phyloP scores from a whole-genome alignment of 1,140 invertebrate species.

The Platyura marginata region DNA sequence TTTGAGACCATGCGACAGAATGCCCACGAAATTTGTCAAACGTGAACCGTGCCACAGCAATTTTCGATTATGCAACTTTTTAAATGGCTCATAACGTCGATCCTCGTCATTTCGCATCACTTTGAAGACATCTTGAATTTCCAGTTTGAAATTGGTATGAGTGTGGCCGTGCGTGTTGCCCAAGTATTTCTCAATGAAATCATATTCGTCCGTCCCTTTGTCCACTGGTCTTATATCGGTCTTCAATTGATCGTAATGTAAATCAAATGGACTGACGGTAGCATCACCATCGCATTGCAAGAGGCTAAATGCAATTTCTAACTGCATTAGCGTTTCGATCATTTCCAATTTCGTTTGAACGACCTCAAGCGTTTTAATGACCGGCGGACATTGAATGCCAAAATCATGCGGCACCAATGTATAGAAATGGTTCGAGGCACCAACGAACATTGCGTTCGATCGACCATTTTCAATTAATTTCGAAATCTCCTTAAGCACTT shows the following conservation, averaged over 20 bases:
- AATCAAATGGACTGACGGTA: constrained; percentile 52
- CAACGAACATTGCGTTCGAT: constrained; percentile 41
- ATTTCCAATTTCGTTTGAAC: constrained; percentile 78
- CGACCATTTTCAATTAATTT: constrained; percentile 34
- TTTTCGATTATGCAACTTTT: constrained; percentile 65
- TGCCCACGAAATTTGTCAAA: constrained; percentile 86
- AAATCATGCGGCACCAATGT: constrained; percentile 92
- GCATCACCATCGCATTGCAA: constrained; percentile 39
- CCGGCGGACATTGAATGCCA: constrained; percentile 61
- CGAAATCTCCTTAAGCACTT: constrained; percentile 60
- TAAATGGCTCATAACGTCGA: constrained; percentile 63
- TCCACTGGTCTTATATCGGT: constrained; percentile 59
- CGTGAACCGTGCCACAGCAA: constrained; percentile 95
- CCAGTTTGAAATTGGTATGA: constrained; percentile 56
- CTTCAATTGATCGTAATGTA: constrained; percentile 79
- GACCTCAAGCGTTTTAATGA: constrained; percentile 55
- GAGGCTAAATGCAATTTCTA: constrained; percentile 86
- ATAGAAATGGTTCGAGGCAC: constrained; percentile 81
- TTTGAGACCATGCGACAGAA: constrained; percentile 87
- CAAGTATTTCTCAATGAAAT: constrained; percentile 56
- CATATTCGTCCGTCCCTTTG: constrained; percentile 52
- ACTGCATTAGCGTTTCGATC: constrained; percentile 81
- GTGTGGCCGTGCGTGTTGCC: constrained; percentile 77
- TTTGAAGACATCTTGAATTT: constrained; percentile 54
- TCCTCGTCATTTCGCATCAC: constrained; percentile 62